These are phyloP conservation scores for Aphaenogaster rudis DNA, from an alignment of 1,140 invertebrate species.

Conservation along the genomic window DNA sequence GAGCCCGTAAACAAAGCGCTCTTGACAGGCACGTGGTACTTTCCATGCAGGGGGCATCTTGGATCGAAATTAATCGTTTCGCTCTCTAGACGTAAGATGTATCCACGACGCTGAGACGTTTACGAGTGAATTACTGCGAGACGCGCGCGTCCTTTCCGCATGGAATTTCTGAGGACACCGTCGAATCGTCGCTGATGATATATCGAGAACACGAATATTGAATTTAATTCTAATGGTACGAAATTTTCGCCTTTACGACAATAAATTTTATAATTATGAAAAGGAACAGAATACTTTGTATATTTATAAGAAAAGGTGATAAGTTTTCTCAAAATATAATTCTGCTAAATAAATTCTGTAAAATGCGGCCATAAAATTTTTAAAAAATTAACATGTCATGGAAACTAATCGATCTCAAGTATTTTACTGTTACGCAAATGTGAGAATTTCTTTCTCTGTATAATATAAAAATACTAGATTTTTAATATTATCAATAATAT, in stretches of 20 bases:
- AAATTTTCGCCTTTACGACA: background rate
- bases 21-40: slow-evolving; percentile 58
- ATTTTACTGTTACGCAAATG: background rate
- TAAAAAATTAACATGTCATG: too few species aligned
- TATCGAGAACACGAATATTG: background rate
- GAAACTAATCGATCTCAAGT: too few species aligned
- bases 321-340: background rate
- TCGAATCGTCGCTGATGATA: background rate
- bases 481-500: background rate
- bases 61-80: slow-evolving; percentile 58
- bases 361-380: too few species aligned
- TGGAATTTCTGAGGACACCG: background rate
- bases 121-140: slow-evolving; percentile 40
- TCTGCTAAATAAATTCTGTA: background rate
- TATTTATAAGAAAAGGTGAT: background rate
- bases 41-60: slow-evolving; percentile 37
- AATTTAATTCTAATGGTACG: slow-evolving; percentile 2
- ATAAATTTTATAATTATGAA: background rate
- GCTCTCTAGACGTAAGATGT: slow-evolving; percentile 2
- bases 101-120: background rate
- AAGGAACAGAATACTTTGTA: background rate
- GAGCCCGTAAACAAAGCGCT: slow-evolving; percentile 62
- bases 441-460: background rate
- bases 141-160: background rate
- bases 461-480: background rate